phyloP scores from a whole-genome alignment of 53 echinoderm and acorn worm genomes.

The Henricia sp. region DNA sequence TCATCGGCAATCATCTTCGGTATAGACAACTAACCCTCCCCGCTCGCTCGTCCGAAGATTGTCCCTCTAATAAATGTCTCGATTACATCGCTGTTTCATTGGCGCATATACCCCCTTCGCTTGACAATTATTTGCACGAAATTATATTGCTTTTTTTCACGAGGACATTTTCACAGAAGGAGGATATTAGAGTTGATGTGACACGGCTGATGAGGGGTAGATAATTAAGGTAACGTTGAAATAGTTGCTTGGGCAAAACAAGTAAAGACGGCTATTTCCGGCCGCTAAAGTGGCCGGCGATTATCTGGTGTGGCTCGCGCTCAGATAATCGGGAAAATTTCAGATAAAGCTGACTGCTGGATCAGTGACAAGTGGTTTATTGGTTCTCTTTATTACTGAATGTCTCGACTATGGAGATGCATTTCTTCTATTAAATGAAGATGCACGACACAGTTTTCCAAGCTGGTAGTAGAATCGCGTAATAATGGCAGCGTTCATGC shows the following conservation, averaged over 20 bases:
- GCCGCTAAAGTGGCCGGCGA: background rate
- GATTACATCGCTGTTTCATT: background rate
- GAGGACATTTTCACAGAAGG: slow-evolving; percentile 2
- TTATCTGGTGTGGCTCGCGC: background rate
- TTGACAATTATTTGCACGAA: slow-evolving; percentile 16
- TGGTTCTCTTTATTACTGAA: too few relatives aligned
- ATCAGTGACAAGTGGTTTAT: too few relatives aligned
- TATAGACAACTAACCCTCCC: background rate
- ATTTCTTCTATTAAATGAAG: too few relatives aligned
- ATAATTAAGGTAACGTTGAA: background rate
- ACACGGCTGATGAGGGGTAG: slow-evolving; percentile 5
- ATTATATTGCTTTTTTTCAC: slow-evolving; percentile 58
- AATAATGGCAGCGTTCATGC: too few relatives aligned
- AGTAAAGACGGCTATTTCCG: slow-evolving; percentile 31
- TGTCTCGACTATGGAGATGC: too few relatives aligned
- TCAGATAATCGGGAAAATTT: too few relatives aligned
- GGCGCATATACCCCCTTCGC: background rate
- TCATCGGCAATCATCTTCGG: background rate
- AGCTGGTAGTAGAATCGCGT: too few relatives aligned
- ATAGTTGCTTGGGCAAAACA: background rate
- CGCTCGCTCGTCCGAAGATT: background rate
- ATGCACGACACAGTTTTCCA: too few relatives aligned
- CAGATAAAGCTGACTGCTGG: too few relatives aligned
- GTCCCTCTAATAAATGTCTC: slow-evolving; percentile 44
- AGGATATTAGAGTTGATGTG: slow-evolving; percentile 57